Percentiles rank a stretch among this genome's conserved stretches.
These are phyloP conservation scores for Eubasilissa regina DNA, from an alignment of 1,140 invertebrate species.

Conservation along the genomic window DNA sequence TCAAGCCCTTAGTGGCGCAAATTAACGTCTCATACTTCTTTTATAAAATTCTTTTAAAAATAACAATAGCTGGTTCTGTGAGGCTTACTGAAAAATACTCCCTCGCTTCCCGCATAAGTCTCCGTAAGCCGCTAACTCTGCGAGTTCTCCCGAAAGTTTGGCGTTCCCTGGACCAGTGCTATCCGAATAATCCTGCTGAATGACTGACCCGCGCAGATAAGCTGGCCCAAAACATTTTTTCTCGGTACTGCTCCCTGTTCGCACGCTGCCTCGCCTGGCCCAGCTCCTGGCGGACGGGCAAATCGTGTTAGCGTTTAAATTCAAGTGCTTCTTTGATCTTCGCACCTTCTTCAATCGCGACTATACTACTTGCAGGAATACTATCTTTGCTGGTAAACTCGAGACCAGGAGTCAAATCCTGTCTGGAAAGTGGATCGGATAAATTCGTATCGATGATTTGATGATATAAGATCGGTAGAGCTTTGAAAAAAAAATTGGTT, in stretches of 20 bases:
- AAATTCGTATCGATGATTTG: too few species aligned
- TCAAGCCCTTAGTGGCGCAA: background rate
- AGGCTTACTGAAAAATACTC: slow-evolving; percentile 53
- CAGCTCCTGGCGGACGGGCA: background rate
- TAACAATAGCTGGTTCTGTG: slow-evolving; percentile 52
- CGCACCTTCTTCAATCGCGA: too few species aligned
- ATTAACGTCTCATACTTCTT: slow-evolving; percentile 23
- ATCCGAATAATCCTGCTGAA: slow-evolving; percentile 54
- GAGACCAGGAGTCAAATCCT: too few species aligned
- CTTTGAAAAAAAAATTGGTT: too few species aligned
- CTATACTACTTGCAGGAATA: too few species aligned
- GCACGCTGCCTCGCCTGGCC: too few species aligned
- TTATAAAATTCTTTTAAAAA: slow-evolving; percentile 55
- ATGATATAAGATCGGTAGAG: too few species aligned
- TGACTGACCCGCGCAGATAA: slow-evolving; percentile 59
- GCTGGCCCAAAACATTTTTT: slow-evolving; percentile 45
- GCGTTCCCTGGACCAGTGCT: slow-evolving; percentile 46
- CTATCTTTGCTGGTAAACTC: too few species aligned
- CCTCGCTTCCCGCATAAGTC: slow-evolving; percentile 49
- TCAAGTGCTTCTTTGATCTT: too few species aligned
- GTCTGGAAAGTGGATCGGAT: too few species aligned
- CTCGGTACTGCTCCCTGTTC: too few species aligned
- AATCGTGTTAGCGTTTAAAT: too few species aligned
- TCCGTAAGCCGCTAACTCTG: slow-evolving; percentile 55
- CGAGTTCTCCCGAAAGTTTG: slow-evolving; percentile 55